Evolutionary conservation across 2,113 vertebrate genomes (phyloP).

Genomic region (Ailuropoda melanoleuca): DNA sequence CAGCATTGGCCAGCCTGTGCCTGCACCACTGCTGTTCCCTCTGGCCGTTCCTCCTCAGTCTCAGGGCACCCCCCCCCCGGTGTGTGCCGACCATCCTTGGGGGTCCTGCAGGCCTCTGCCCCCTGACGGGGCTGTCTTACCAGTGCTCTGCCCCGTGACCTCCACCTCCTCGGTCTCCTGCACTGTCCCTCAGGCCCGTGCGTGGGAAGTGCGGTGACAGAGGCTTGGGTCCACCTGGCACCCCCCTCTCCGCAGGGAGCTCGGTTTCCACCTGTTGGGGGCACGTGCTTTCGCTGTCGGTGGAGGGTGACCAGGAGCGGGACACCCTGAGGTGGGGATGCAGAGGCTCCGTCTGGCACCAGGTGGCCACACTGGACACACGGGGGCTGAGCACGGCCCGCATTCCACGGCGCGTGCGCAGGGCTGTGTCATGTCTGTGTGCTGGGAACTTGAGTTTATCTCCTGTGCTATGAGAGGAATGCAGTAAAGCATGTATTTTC

Average conservation of each 20-base stretch:
- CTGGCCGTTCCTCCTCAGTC: neutral
- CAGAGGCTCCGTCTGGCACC: neutral
- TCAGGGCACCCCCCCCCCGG: neutral
- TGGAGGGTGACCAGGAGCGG: neutral
- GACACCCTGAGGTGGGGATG: neutral
- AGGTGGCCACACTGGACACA: neutral
- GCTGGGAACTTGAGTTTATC: conserved; percentile 52
- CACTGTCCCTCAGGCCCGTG: neutral
- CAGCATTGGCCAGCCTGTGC: neutral
- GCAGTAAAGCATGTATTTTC: conserved; percentile 57
- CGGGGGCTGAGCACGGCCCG: neutral
- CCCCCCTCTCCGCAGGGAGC: no score
- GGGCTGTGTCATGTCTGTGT: conserved; percentile 3
- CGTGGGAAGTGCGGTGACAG: neutral
- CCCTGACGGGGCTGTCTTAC: neutral
- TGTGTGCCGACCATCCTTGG: accelerated
- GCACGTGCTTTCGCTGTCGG: neutral
- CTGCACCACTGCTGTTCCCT: neutral
- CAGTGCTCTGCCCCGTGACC: neutral
- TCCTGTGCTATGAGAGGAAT: conserved; percentile 48
- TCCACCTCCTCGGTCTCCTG: neutral
- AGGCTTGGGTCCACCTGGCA: neutral
- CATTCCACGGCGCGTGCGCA: conserved; percentile 26
- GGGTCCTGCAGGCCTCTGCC: neutral
- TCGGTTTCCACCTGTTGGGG: neutral